Conservation (phyloP, 2,113 vertebrate genomes). For the Rhombomys opimus region DNA sequence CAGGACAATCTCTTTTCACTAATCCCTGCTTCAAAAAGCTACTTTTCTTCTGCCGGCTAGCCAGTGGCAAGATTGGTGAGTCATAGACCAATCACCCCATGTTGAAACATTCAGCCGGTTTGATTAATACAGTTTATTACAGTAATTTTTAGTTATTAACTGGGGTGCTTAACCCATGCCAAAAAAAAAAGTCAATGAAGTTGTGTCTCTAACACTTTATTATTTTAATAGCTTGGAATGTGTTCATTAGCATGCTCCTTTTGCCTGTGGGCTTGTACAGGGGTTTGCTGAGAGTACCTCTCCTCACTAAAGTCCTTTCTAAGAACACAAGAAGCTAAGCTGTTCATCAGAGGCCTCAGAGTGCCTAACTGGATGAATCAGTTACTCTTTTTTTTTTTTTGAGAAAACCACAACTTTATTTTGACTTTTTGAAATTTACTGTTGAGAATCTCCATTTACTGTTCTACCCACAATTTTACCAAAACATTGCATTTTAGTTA, state of each 20-base stretch:
- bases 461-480: not conserved
- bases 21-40: not conserved
- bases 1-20: not conserved
- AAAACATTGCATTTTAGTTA: slow-evolving; percentile 20
- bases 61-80: not conserved
- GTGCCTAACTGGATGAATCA: not conserved
- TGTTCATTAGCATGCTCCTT: not conserved
- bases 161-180: not conserved
- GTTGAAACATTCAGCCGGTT: not conserved
- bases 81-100: not conserved
- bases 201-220: not conserved
- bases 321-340: not conserved
- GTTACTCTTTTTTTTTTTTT: no score
- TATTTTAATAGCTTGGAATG: not conserved
- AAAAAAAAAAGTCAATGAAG: not conserved
- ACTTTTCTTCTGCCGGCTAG: not conserved
- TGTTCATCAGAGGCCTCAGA: not conserved
- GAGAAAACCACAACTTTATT: slow-evolving; percentile 28
- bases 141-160: not conserved
- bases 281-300: not conserved
- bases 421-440: slow-evolving; percentile 5
- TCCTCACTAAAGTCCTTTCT: not conserved
- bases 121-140: not conserved
- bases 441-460: slow-evolving; percentile 16
- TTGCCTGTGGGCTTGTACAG: not conserved